Conservation (phyloP, 2,113 vertebrate species). For the Octodon degus region DNA sequence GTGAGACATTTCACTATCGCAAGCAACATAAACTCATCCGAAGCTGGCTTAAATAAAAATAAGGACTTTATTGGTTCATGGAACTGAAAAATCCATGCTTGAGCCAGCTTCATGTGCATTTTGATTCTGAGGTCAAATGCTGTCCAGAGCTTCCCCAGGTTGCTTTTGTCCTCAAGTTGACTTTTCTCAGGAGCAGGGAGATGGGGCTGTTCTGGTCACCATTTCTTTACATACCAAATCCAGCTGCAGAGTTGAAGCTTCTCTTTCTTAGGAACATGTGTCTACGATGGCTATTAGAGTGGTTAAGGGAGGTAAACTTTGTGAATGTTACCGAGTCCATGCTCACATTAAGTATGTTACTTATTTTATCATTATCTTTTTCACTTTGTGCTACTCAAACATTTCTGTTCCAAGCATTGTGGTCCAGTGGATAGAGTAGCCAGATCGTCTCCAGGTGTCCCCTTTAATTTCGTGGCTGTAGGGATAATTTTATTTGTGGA, state of each 20-base stretch:
- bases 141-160: not conserved
- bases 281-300: not conserved
- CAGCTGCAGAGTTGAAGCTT: not conserved
- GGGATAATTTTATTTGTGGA: not conserved
- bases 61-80: not conserved
- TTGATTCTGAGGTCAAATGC: not conserved
- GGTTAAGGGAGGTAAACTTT: not conserved
- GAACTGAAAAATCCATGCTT: constrained; percentile 24
- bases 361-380: not conserved
- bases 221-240: not conserved
- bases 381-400: not conserved
- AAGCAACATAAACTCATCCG: not conserved
- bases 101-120: not conserved
- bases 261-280: not conserved
- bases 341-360: not conserved
- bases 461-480: not conserved
- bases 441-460: not conserved
- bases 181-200: not conserved
- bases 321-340: not conserved
- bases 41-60: constrained; percentile 32
- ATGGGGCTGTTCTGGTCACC: not conserved
- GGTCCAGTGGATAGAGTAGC: not conserved
- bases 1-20: not conserved
- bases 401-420: not conserved
- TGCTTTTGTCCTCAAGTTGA: not conserved